Percentiles rank a stretch among this genome's conserved stretches.
Conservation (phyloP, 2,113 vertebrate genomes). For the Upupa epops region DNA sequence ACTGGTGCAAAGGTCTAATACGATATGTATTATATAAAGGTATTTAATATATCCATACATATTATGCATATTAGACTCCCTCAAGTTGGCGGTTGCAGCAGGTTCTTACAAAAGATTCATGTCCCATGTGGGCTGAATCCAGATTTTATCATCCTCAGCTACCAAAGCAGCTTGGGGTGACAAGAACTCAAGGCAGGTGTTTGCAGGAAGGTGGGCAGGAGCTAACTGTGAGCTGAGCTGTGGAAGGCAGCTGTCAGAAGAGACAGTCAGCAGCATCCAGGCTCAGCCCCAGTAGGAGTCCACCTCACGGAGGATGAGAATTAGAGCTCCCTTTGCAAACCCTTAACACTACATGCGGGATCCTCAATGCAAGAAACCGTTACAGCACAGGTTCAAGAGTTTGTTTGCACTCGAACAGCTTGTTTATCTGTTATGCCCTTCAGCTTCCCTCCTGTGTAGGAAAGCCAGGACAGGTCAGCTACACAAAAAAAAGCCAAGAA, state of each 20-base stretch:
- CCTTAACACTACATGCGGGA: neutral
- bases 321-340: neutral
- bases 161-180: neutral
- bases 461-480: neutral
- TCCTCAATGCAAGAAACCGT: neutral
- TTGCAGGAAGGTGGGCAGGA: neutral
- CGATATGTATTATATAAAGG: too few species aligned
- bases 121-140: rapidly evolving
- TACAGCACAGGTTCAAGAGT: neutral
- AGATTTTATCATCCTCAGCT: neutral
- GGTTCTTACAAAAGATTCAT: neutral
- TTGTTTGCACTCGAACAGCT: neutral
- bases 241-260: neutral
- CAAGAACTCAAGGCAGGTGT: neutral
- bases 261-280: neutral
- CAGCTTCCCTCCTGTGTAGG: neutral
- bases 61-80: neutral
- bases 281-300: neutral
- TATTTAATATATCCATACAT: too few species aligned
- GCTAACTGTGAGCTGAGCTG: neutral
- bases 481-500: neutral
- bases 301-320: neutral
- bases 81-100: neutral
- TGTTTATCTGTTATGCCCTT: neutral
- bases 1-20: neutral